Base-by-base conservation (phyloP, 2,113 vertebrate genomes). In the Romanogobio albipinnatus region DNA sequence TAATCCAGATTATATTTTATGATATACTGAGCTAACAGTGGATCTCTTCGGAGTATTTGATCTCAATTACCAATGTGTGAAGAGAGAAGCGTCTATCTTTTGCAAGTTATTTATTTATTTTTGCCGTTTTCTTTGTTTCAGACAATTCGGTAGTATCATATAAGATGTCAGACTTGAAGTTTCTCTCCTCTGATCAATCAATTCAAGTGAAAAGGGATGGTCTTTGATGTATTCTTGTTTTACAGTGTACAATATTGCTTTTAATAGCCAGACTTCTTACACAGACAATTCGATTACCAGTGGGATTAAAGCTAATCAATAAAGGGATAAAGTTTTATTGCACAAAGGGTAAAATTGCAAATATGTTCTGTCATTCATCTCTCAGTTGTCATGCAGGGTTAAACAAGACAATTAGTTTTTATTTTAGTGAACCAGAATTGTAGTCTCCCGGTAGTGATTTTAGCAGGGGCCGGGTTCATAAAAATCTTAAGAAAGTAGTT, bases 1-100 rank as follows among this genome's bases (percentile, higher is more conserved):
- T 24, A 45, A 43, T 78, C 56, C 11, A 59, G 56, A 61, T 78
- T 43, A 78, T 78, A 39, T 19, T 24, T 47, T 47, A 73, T 73
- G 70, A 73, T 45, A 47, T 73, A 24, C 39, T 73, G 70, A 45
- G 45, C 24, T 73, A 2, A 70, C 33, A 73, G n/a, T 73, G 22
- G 11, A 73, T 73, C 39, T 24, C 70, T 73, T n/a, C 0, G 1
- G 10, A 73, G 43, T 39, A n/a, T 47, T 9, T 73, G 43, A 47
- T 47, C 13, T 73, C 22, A n/a, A 47, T 73, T 24, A 47, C 6
- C 11, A n/a, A 5, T 10, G 36, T 45, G 19, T 71, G 10, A 71
- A n/a, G 68, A 11, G 10, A 71, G 36, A 71, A 43, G 10, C 68
- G 24, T 73, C 43, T 15, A 73, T 47, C 2, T 24, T 73, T 47